These are phyloP conservation scores for Zygothrica quintamaculata DNA, from an alignment of 2,888 invertebrate genomes.

Conservation along the genomic window DNA sequence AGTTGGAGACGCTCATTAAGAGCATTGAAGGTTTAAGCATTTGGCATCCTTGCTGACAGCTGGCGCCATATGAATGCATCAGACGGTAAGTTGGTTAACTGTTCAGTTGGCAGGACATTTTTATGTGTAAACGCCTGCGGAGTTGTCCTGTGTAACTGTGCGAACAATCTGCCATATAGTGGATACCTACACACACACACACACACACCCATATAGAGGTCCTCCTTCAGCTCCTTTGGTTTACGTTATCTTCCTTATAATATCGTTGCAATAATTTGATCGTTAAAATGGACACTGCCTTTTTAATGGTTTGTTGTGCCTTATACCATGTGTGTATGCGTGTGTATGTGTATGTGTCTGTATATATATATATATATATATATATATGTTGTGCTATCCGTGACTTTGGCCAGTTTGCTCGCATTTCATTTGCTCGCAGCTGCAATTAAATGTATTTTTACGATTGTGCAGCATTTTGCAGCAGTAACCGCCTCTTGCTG, in stretches of 20 bases:
- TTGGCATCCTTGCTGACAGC: constrained; percentile 59
- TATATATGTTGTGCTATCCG: constrained; percentile 2
- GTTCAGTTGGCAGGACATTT: constrained; percentile 22
- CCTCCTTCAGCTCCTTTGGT: constrained; percentile 1
- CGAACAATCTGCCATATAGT: constrained; percentile 20
- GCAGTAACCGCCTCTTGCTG: constrained; percentile 27
- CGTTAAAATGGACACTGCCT: constrained; percentile 72
- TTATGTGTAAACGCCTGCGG: constrained; percentile 26
- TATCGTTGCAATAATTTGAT: constrained; percentile 74
- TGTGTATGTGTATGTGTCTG: not conserved
- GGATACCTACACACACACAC: too few relatives aligned
- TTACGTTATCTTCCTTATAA: constrained; percentile 39
- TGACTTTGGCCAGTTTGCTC: constrained; percentile 34
- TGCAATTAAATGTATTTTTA: constrained; percentile 79
- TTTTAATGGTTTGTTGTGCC: constrained; percentile 51
- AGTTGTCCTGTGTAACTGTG: constrained; percentile 24
- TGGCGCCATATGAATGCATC: constrained; percentile 64
- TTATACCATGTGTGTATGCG: not conserved
- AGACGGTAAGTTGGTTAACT: constrained; percentile 15
- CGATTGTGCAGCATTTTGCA: constrained; percentile 75
- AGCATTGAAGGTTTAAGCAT: constrained; percentile 27
- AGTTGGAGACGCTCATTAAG: constrained; percentile 51
- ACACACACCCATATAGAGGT: not conserved
- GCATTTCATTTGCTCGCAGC: constrained; percentile 66
- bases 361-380: too few relatives aligned